phyloP scores from a whole-genome alignment of 2,113 vertebrate genomes.

The Rhombomys opimus region DNA sequence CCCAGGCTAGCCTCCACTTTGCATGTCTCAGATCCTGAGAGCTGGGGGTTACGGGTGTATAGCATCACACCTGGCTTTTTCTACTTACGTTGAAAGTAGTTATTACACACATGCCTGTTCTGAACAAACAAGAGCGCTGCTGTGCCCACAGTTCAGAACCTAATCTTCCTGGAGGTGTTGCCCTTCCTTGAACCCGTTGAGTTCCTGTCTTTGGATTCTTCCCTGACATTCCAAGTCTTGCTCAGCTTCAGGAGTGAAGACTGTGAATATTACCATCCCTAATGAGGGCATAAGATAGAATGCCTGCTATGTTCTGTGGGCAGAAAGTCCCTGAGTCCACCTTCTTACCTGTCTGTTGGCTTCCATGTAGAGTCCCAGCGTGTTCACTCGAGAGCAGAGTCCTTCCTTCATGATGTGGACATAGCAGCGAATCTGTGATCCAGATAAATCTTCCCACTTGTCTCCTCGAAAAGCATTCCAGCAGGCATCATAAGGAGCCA shows the following conservation, averaged over 20 bases:
- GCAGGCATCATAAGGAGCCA: constrained; percentile 92
- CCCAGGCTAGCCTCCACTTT: neutral
- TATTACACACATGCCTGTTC: neutral
- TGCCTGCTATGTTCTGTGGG: neutral
- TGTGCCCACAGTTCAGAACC: neutral
- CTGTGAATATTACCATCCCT: neutral
- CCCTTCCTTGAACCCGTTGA: constrained; percentile 4
- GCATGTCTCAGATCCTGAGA: neutral
- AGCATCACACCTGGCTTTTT: neutral
- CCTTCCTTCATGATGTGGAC: constrained; percentile 96
- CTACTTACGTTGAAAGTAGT: constrained; percentile 47
- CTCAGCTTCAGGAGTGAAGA: constrained; percentile 6
- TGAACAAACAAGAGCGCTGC: constrained; percentile 8
- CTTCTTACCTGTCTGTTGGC: constrained; percentile 95
- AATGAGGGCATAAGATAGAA: constrained; percentile 52
- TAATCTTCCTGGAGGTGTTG: constrained; percentile 25
- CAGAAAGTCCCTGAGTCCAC: neutral
- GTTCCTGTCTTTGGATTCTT: neutral
- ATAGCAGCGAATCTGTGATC: constrained; percentile 94
- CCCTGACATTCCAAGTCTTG: constrained; percentile 34
- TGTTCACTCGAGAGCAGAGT: constrained; percentile 96
- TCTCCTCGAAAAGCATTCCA: constrained; percentile 96
- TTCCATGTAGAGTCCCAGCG: constrained; percentile 95
- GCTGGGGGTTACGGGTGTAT: neutral
- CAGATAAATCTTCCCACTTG: constrained; percentile 92